Conservation (phyloP, 2,113 vertebrate species). For the Corythornis madagascariensis region DNA sequence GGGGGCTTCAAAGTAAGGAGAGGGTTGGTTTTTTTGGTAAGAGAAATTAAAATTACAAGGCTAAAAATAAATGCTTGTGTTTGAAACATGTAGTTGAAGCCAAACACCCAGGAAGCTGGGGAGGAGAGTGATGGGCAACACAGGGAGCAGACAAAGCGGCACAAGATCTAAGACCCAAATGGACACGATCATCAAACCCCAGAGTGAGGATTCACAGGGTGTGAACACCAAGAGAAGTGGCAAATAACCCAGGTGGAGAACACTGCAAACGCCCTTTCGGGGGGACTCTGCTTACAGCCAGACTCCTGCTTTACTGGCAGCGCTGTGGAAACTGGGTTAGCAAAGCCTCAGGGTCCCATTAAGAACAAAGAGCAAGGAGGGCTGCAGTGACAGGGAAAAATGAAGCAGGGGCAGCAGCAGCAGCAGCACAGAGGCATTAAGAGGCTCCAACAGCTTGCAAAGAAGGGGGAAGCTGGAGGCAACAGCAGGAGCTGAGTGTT, state of each 20-base stretch:
- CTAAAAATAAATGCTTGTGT: fast-evolving
- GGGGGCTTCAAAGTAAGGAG: neutral
- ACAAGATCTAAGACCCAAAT: fast-evolving
- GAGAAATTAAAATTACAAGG: neutral
- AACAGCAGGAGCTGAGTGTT: neutral
- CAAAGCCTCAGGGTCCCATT: slow-evolving; percentile 44
- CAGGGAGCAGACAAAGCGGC: neutral
- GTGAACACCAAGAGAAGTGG: neutral
- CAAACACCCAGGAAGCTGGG: neutral
- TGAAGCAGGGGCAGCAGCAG: neutral
- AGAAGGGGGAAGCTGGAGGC: neutral
- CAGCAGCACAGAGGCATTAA: neutral
- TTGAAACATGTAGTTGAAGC: neutral
- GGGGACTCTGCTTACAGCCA: neutral
- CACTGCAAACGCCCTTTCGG: fast-evolving
- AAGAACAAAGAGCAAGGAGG: slow-evolving; percentile 3
- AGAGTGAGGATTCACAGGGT: neutral
- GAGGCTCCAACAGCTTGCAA: neutral
- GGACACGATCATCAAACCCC: fast-evolving
- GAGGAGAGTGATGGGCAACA: neutral
- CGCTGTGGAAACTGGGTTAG: slow-evolving; percentile 4
- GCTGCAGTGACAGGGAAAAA: neutral
- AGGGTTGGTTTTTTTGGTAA: neutral
- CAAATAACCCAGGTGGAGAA: fast-evolving
- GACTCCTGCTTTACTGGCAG: neutral